A percentile compares a stretch with the other conserved stretches of the same genome.
phyloP scores from a whole-genome alignment of 2,888 invertebrate species.

The Cryptocheilus praepositus region DNA sequence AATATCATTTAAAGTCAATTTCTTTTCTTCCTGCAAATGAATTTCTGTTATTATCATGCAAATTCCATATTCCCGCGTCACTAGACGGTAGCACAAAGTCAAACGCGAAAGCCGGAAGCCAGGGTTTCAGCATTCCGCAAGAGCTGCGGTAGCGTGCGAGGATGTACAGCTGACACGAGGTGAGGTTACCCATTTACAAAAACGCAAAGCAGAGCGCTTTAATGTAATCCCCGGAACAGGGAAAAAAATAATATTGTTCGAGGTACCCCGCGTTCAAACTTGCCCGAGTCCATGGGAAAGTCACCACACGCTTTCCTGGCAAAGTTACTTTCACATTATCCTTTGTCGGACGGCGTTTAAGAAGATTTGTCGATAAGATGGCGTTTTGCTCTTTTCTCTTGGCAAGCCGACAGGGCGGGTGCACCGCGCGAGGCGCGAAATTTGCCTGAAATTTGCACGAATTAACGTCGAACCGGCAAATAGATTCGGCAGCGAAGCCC shows the following conservation, averaged over 20 bases:
- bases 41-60: slow-evolving; percentile 19
- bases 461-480: no score
- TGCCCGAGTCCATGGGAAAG: slow-evolving; percentile 53
- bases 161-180: slow-evolving; percentile 43
- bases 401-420: slow-evolving; percentile 11
- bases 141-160: slow-evolving; percentile 42
- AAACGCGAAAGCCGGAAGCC: background rate
- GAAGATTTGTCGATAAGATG: slow-evolving; percentile 49
- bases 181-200: slow-evolving; percentile 38
- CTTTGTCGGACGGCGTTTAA: slow-evolving; percentile 43
- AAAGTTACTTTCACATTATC: slow-evolving; percentile 56
- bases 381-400: slow-evolving; percentile 16
- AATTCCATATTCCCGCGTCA: background rate
- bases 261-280: slow-evolving; percentile 38
- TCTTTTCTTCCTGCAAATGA: slow-evolving; percentile 13
- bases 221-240: slow-evolving; percentile 44
- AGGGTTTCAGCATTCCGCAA: slow-evolving; percentile 7
- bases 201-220: slow-evolving; percentile 28
- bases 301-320: slow-evolving; percentile 49
- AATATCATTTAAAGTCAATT: slow-evolving; percentile 49
- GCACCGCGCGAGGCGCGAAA: slow-evolving; percentile 33
- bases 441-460: slow-evolving; percentile 9
- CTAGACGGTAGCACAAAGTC: background rate
- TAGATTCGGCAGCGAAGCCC: no score
- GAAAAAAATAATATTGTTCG: slow-evolving; percentile 58